Base-by-base conservation (phyloP, 2,797 vertebrate species). In the Clarias pachynema region DNA sequence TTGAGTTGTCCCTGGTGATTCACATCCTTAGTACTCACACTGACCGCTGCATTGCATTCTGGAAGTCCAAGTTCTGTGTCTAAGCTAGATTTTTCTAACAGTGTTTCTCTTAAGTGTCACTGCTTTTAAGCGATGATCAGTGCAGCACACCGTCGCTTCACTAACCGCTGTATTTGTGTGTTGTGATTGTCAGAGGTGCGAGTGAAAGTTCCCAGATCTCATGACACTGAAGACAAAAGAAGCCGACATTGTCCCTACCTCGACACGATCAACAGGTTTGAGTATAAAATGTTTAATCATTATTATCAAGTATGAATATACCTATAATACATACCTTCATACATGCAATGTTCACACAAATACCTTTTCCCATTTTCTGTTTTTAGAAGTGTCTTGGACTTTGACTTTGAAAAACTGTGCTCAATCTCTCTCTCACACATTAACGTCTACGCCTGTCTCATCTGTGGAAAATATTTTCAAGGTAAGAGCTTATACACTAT, bases 391-490 rank as follows among this genome's bases (percentile, higher is more conserved):
- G 97, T 99, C 82, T 90, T 99, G 92, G 98, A 99, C 90, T 99
- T 99, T 1, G 98, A 99, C 92, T 99, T 99, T 72, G 98, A 99
- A 94, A 99, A 99, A 89, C 95, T 99, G 44, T 99, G 98, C 91
- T 99, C 98, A 69, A 97, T 99, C 84, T 99, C 98, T 0, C 96
- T 99, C 16, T 99, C 98, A 0, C 98, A 99, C 91, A 99, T 99
- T 89, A 99, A 99, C 0, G 98, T 96, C 0, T 99, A 99, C 0
- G 98, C 98, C 81, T 99, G 98, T 83, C 95, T 99, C 0, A 97
- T 99, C 87, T 99, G 98, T 70, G 98, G 98, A 49, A 99, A 99
- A 88, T 99, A 99, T 90, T 99, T 99, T 90, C 98, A 98, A 94
- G 98, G 98, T 99, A 91, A 34, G 82, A 72, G 20, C 37, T 60